Evolutionary conservation across 2,797 vertebrate species (phyloP).

Genomic region (Crocodylus rhombifer): DNA sequence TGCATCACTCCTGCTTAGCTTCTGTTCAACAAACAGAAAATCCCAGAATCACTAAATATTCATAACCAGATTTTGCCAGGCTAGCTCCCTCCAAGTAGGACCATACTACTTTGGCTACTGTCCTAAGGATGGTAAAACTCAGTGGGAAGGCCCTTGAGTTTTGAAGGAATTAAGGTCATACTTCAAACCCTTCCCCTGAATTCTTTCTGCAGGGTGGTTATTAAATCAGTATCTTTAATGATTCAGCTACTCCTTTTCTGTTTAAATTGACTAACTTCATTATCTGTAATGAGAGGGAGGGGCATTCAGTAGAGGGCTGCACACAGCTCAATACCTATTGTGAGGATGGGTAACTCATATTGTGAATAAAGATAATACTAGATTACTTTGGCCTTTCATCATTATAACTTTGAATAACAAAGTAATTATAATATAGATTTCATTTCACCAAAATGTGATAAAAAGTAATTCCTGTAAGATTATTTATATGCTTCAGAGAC

Average conservation of each 20-base stretch:
- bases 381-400: conserved; percentile 62
- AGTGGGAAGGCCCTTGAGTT: not conserved
- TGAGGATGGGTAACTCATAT: not conserved
- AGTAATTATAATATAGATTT: conserved; percentile 52
- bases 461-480: conserved; percentile 26
- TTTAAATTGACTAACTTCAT: conserved; percentile 36
- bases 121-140: too few relatives aligned
- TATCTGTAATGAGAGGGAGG: not conserved
- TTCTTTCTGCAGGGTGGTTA: not conserved
- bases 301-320: not conserved
- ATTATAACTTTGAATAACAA: conserved; percentile 51
- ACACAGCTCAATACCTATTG: not conserved
- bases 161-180: not conserved
- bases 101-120: not conserved
- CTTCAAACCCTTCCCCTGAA: not conserved
- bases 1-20: too few relatives aligned
- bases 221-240: conserved; percentile 51
- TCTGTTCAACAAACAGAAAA: too few relatives aligned
- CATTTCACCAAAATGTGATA: conserved; percentile 40
- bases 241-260: not conserved
- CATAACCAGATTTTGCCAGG: not conserved
- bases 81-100: not conserved
- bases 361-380: conserved; percentile 39
- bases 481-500: conserved; percentile 21
- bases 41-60: too few relatives aligned